Base-by-base conservation (phyloP, 2,113 vertebrate genomes). In the Todiramphus saurophagus region DNA sequence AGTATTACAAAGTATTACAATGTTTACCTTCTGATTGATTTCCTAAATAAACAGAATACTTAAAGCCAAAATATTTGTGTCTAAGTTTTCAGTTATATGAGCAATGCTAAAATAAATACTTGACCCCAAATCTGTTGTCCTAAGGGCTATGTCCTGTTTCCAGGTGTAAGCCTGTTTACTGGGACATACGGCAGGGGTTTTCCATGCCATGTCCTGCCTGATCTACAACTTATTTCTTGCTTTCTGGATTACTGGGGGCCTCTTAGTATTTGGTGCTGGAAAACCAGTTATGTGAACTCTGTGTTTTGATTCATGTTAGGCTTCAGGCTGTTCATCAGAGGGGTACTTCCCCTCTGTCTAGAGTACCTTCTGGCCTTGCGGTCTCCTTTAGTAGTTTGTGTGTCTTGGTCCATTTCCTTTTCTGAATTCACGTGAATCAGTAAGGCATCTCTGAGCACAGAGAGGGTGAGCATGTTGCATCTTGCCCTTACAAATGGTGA, bases 241-340 rank as follows among this genome's bases (percentile, higher is more conserved):
- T 74, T 48, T 60, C 48, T 44, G 74, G 7, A 7, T 87, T 82
- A 14, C 1, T 9, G 46, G 62, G 23, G 4, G 2, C 43, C 23
- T 16, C 41, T 84, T 59, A 23, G 48, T 55, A 19, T 67, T 87
- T 90, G 66, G 43, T 83, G 58, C 35, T 83, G 64, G 46, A 70
- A 88, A 86, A 93, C 79, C 79, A 81, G 63, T 83, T 83, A 21
- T 9, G 46, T 63, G 58, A 90, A 66, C 48, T 87, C 50, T 69
- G 62, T 1, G 0, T 93, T 93, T 84, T 73, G 46, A 63, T 70
- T 88, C 48, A 25, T 48, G n/a, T 87, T 79, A 5, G 24, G 20
- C 50, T 82, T 89, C 18, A 28, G 83, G 37, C 67, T 80, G 2
- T 19, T 88, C 75, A 70, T 88, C 63, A 86, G 39, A 8, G 25